phyloP scores from a whole-genome alignment of 2,113 vertebrate species.

The Oryzias celebensis region DNA sequence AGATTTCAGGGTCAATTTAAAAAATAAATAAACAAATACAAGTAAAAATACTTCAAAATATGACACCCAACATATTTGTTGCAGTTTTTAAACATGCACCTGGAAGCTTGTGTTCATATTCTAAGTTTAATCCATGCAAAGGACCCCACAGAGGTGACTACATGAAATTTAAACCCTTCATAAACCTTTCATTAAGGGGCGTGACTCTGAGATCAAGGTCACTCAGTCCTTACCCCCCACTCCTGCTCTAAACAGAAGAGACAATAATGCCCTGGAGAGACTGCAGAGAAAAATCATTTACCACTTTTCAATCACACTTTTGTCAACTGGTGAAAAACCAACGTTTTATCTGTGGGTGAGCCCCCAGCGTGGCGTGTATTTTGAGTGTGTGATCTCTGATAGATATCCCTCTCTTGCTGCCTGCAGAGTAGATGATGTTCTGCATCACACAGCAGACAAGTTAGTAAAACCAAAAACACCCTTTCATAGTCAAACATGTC shows the following conservation, averaged over 20 bases:
- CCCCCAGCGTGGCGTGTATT: too few relatives aligned
- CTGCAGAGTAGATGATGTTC: too few relatives aligned
- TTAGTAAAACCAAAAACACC: too few relatives aligned
- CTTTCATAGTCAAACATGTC: too few relatives aligned
- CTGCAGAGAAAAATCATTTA: conserved; percentile 2
- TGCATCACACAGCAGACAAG: too few relatives aligned
- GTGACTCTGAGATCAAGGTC: conserved; percentile 49
- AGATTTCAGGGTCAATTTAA: neutral
- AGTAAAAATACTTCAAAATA: neutral
- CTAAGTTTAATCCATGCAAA: neutral
- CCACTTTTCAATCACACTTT: conserved; percentile 42
- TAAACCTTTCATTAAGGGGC: neutral
- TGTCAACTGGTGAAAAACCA: conserved; percentile 28
- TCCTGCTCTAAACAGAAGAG: conserved; percentile 68
- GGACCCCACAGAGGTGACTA: neutral
- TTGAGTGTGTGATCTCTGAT: too few relatives aligned
- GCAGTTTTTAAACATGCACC: too few relatives aligned
- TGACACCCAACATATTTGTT: neutral
- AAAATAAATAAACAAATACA: neutral
- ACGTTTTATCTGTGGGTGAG: conserved; percentile 50
- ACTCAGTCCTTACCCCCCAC: conserved; percentile 37
- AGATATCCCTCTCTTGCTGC: too few relatives aligned
- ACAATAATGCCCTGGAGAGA: conserved; percentile 22
- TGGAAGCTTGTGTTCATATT: too few relatives aligned
- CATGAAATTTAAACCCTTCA: neutral